Evolutionary conservation across 2,113 vertebrate genomes (phyloP).

Genomic region (Pheucticus melanocephalus): DNA sequence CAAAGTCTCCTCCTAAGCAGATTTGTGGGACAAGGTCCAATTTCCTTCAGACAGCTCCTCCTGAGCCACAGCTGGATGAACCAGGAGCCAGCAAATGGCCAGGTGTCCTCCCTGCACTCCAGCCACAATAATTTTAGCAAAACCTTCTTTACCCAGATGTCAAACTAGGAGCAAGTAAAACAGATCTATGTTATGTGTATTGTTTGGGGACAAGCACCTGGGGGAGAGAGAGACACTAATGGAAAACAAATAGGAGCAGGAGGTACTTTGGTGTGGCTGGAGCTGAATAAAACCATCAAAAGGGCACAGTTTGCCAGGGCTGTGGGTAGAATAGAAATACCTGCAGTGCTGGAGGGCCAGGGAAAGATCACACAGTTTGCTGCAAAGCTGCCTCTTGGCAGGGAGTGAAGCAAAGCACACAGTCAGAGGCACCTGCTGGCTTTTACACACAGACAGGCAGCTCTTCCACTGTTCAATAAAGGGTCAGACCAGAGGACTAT

Average conservation of each 20-base stretch:
- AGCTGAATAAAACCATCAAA: background rate
- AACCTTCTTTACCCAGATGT: background rate
- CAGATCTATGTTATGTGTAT: accelerated
- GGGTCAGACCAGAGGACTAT: background rate
- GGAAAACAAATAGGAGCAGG: background rate
- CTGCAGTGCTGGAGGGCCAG: background rate
- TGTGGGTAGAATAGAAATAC: background rate
- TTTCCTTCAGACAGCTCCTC: background rate
- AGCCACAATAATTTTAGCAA: background rate
- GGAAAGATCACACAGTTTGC: background rate
- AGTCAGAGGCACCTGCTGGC: background rate
- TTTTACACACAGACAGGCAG: background rate
- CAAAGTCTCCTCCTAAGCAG: background rate
- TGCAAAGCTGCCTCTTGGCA: background rate
- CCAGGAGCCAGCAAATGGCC: background rate
- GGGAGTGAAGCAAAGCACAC: background rate
- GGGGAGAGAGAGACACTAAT: background rate
- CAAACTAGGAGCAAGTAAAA: background rate
- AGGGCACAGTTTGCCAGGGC: background rate
- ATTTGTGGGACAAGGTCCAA: accelerated
- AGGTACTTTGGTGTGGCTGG: background rate
- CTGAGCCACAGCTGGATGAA: background rate
- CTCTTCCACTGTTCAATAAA: background rate
- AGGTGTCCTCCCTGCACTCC: background rate
- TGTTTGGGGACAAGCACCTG: background rate